Conservation (phyloP, 1,140 invertebrate genomes). For the Drosophila nigrodunni region DNA sequence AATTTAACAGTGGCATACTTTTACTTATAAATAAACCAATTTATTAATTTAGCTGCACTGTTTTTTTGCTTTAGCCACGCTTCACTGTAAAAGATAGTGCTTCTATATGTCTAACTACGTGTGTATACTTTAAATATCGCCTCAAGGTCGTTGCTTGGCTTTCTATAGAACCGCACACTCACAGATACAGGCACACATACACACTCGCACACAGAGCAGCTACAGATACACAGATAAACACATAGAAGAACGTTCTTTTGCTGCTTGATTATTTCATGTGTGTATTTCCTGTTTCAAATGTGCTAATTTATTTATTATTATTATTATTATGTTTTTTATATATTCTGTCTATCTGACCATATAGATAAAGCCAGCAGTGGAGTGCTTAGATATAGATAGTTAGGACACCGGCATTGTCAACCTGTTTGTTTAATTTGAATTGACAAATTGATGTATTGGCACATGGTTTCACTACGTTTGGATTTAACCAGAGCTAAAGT, state of each 20-base stretch:
- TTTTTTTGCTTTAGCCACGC: not conserved
- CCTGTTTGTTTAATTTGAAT: slow-evolving; percentile 30
- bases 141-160: slow-evolving; percentile 54
- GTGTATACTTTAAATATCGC: slow-evolving; percentile 37
- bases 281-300: slow-evolving; percentile 64
- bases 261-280: slow-evolving; percentile 54
- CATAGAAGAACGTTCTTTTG: slow-evolving; percentile 47
- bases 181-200: slow-evolving; percentile 10
- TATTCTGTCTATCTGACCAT: slow-evolving; percentile 33
- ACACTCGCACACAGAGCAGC: not conserved
- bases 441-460: slow-evolving; percentile 22
- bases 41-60: not conserved
- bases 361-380: not conserved
- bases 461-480: not conserved
- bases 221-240: slow-evolving; percentile 10
- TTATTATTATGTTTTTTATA: slow-evolving; percentile 26
- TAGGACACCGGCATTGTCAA: slow-evolving; percentile 30
- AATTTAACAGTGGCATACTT: too few species aligned
- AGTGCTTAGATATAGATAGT: slow-evolving; percentile 11
- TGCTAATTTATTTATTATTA: slow-evolving; percentile 58
- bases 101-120: slow-evolving; percentile 32
- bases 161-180: slow-evolving; percentile 27
- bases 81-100: slow-evolving; percentile 3
- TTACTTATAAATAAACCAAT: not conserved
- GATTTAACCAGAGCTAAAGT: slow-evolving; percentile 31